Base-by-base conservation (phyloP, 2,113 vertebrate species). In the Corythaixoides concolor region DNA sequence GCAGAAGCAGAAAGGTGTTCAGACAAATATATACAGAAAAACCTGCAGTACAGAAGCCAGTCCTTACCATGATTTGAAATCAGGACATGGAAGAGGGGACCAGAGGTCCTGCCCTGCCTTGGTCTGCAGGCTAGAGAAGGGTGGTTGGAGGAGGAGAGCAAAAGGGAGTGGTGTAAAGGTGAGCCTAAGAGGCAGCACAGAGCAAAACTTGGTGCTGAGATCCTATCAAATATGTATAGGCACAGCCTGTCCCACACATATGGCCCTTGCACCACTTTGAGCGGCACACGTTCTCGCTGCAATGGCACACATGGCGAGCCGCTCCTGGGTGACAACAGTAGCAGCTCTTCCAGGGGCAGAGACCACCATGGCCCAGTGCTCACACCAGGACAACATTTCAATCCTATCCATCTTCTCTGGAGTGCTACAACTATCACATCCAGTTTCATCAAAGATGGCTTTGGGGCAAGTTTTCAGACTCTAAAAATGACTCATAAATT, bases 281-380 rank as follows among this genome's bases (percentile, higher is more conserved):
- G 77, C 0, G 5, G 39, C 53, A 47, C 81, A 41, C 1, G 1
- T 50, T 50, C 33, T 75, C 62, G 33, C 45, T 72, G 19, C 0
- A 0, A 24, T 0, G 3, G 22, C 19, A 37, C 8, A 7, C 68
- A 20, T 7, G 15, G 45, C 81, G 28, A 87, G 21, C 13, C 4
- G 1, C n/a, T 33, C 49, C 58, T 7, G 49, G 43, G n/a, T 47
- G 15, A n/a, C 9, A 58, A 8, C 22, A 53, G 68, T 73, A 80
- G 52, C 76, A 75, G 28, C 39, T 58, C 23, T 58, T 12, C 47
- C 79, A 2, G 0, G 43, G 32, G 56, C 60, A 72, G 17, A 45
- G 37, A 53, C 24, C 58, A 26, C n/a, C 4, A 4, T 3, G n/a
- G 59, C 69, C 47, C 13, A 6, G 8, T 4, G 33, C 74, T 64